Percentiles rank a stretch among this genome's conserved stretches.
These are phyloP conservation scores for Natrix natrix DNA, from an alignment of 2,797 vertebrate genomes.

Conservation along the genomic window DNA sequence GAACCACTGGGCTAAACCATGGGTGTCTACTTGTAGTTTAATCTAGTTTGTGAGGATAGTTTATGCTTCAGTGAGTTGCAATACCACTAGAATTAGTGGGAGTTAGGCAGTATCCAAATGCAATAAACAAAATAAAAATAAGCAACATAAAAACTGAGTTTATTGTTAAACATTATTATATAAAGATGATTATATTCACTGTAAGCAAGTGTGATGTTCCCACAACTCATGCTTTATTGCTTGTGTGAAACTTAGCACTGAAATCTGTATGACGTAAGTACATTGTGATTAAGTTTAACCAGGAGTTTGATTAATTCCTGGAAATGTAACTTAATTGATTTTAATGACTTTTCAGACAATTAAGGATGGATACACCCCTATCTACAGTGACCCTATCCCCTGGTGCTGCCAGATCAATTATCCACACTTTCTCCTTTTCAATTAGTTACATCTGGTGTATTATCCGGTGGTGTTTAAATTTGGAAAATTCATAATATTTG, in stretches of 20 bases:
- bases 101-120: not conserved
- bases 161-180: not conserved
- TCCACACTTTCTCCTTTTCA: not conserved
- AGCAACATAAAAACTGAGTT: not conserved
- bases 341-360: not conserved
- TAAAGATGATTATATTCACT: not conserved
- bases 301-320: not conserved
- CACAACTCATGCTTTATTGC: not conserved
- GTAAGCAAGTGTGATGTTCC: not conserved
- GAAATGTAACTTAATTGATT: not conserved
- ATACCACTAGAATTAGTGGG: not conserved
- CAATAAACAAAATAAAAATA: not conserved
- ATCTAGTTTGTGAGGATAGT: not conserved
- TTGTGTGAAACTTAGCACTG: not conserved
- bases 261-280: not conserved
- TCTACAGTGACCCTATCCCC: not conserved
- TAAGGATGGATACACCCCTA: not conserved
- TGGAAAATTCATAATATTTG: not conserved
- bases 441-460: not conserved
- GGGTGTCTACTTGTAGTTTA: not conserved
- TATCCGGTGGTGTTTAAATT: not conserved
- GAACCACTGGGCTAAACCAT: not conserved
- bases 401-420: not conserved
- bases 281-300: not conserved
- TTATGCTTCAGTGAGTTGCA: not conserved